Evolutionary conservation across 1,140 invertebrate genomes (phyloP).

Genomic region (Bombus sibiricus): DNA sequence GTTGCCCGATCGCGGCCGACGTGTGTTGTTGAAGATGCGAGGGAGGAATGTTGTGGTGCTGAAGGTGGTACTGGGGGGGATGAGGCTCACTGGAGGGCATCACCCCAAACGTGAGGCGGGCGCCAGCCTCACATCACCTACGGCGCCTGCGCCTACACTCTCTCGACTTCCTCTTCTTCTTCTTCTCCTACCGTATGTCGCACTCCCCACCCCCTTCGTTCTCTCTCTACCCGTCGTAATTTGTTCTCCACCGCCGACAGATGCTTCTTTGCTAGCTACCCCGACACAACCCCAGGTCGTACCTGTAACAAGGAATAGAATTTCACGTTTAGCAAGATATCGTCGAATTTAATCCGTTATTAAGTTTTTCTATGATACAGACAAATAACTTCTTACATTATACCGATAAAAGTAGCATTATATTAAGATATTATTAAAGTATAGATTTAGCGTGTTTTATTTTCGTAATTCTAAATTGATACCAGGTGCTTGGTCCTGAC

Average conservation of each 20-base stretch:
- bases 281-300: constrained; percentile 80
- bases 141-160: constrained; percentile 74
- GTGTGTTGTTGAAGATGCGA: constrained; percentile 78
- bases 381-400: no score
- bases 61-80: constrained; percentile 81
- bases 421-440: no score
- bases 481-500: no score
- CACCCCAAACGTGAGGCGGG: constrained; percentile 82
- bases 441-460: no score
- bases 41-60: constrained; percentile 80
- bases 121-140: constrained; percentile 82
- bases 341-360: background rate
- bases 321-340: background rate
- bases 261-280: constrained; percentile 76
- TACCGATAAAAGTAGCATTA: no score
- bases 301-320: constrained; percentile 73
- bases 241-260: constrained; percentile 68
- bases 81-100: constrained; percentile 82
- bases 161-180: constrained; percentile 66
- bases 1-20: constrained; percentile 76
- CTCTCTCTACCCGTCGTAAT: constrained; percentile 54
- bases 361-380: no score
- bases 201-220: constrained; percentile 57
- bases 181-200: constrained; percentile 57
- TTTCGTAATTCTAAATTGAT: no score